A percentile compares a stretch with the other conserved stretches of the same genome.
phyloP scores from a whole-genome alignment of 2,113 vertebrate species.

The Sceloporus tristichus region DNA sequence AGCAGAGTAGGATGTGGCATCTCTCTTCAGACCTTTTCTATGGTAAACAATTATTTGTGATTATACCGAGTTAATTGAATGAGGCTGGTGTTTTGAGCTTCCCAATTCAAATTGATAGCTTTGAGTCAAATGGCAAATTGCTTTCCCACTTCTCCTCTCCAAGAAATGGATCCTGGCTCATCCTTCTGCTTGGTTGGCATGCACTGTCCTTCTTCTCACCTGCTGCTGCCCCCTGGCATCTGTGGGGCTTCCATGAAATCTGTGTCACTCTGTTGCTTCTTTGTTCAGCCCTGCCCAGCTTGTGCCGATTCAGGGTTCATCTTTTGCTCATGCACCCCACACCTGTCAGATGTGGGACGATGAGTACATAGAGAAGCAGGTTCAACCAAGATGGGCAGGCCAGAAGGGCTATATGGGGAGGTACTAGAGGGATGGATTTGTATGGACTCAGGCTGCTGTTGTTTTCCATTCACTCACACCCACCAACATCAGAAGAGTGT shows the following conservation, averaged over 20 bases:
- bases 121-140: conserved; percentile 22
- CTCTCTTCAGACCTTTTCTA: conserved; percentile 40
- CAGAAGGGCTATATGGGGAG: background rate
- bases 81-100: conserved; percentile 36
- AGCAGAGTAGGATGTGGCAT: conserved; percentile 23
- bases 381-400: background rate
- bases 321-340: background rate
- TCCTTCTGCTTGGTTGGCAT: rapidly evolving
- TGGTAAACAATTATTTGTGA: conserved; percentile 32
- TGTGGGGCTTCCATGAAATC: background rate
- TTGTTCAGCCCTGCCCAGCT: background rate
- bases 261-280: background rate
- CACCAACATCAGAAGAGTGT: background rate
- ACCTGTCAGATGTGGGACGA: background rate
- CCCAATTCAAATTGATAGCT: conserved; percentile 14
- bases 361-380: background rate
- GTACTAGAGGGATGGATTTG: background rate
- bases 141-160: conserved; percentile 34
- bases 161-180: conserved; percentile 10
- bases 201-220: no score
- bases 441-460: background rate
- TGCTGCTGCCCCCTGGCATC: background rate
- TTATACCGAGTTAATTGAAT: background rate
- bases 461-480: background rate
- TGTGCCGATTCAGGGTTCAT: background rate